Evolutionary conservation across 64 coral and sea anemone genomes (phyloP).

Genomic region (Orbicella faveolata): DNA sequence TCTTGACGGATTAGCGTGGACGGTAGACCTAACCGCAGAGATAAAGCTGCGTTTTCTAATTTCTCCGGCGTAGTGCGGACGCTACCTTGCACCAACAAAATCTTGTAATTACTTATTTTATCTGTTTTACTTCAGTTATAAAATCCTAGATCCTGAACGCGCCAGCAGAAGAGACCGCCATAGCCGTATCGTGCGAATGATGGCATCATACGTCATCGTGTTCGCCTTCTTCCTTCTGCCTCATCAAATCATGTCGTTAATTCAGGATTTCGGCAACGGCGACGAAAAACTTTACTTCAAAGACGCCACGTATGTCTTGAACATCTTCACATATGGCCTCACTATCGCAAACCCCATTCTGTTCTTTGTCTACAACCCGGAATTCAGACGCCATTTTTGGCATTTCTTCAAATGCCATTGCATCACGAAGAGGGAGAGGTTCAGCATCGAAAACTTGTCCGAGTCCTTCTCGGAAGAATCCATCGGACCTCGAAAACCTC

Average conservation of each 20-base stretch:
- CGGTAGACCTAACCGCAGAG: too few relatives aligned
- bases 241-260: conserved; percentile 75
- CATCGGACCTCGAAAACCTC: not conserved
- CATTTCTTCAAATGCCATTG: conserved; percentile 64
- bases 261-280: conserved; percentile 52
- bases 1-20: too few relatives aligned
- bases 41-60: too few relatives aligned
- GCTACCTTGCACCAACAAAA: too few relatives aligned
- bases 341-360: conserved; percentile 78
- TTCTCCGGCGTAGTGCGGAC: too few relatives aligned
- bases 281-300: conserved; percentile 66
- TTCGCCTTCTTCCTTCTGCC: conserved; percentile 71
- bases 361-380: conserved; percentile 72
- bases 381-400: conserved; percentile 64
- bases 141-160: conserved; percentile 42
- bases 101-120: too few relatives aligned
- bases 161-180: conserved; percentile 56
- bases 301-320: conserved; percentile 48
- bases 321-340: conserved; percentile 58
- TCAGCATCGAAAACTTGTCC: conserved; percentile 47
- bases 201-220: conserved; percentile 61
- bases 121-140: conserved; percentile 25
- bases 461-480: conserved; percentile 60
- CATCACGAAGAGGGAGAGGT: conserved; percentile 3
- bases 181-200: conserved; percentile 61